Conservation (phyloP, 2,797 vertebrate genomes). For the Knipowitschia caucasica region DNA sequence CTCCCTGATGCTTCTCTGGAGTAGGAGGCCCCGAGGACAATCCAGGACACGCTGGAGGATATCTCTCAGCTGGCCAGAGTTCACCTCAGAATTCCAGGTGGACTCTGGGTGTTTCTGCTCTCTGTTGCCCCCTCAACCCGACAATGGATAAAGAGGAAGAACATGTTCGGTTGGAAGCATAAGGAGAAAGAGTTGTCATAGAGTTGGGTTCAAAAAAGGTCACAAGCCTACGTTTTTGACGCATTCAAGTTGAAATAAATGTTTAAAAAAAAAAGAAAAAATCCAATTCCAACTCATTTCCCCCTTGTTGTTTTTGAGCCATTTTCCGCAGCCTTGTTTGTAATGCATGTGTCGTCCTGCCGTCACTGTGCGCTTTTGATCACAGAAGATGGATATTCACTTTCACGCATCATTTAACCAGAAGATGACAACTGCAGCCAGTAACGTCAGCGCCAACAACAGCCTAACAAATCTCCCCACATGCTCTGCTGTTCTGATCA, state of each 20-base stretch:
- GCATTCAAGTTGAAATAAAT: conserved; percentile 6
- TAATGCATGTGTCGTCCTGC: conserved; percentile 54
- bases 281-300: not conserved
- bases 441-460: conserved; percentile 55
- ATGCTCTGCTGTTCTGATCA: conserved; percentile 22
- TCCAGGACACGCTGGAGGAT: no score
- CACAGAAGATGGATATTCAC: conserved; percentile 72
- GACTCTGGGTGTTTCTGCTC: no score
- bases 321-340: conserved; percentile 51
- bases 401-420: conserved; percentile 71
- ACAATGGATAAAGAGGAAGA: no score
- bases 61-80: no score
- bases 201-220: no score
- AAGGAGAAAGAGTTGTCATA: no score
- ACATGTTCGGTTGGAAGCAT: no score
- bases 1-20: no score
- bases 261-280: conserved; percentile 18
- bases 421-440: conserved; percentile 58
- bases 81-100: no score
- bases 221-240: no score
- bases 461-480: conserved; percentile 47
- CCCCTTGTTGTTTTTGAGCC: conserved; percentile 25
- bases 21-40: no score
- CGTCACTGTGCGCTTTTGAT: conserved; percentile 62
- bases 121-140: no score